A percentile compares a stretch with the other conserved stretches of the same genome.
Evolutionary conservation across 2,113 vertebrate genomes (phyloP).

Genomic region (Nerophis ophidion): DNA sequence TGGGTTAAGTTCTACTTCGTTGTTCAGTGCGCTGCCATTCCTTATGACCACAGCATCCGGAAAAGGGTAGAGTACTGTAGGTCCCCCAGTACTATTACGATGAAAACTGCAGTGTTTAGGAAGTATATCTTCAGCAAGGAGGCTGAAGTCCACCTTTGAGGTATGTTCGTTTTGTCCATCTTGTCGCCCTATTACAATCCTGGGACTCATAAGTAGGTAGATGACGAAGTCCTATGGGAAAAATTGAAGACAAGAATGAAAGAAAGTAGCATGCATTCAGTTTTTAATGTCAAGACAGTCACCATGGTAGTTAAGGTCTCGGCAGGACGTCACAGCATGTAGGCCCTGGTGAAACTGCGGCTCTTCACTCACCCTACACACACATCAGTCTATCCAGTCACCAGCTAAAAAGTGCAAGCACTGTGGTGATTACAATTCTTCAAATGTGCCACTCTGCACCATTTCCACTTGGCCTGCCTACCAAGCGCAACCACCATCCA

Average conservation of each 20-base stretch:
- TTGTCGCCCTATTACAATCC: constrained; percentile 54
- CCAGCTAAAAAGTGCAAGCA: no score
- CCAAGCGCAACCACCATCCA: no score
- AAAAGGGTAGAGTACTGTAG: constrained; percentile 50
- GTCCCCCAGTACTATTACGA: constrained; percentile 18
- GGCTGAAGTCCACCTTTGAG: constrained; percentile 41
- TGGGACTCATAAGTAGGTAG: constrained; percentile 59
- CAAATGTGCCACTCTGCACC: no score
- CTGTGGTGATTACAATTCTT: no score
- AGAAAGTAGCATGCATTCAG: not conserved
- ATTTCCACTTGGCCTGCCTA: no score
- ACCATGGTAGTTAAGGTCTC: no score
- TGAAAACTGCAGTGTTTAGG: constrained; percentile 63
- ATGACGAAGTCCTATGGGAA: constrained; percentile 72
- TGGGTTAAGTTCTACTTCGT: constrained; percentile 51
- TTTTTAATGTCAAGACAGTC: not conserved
- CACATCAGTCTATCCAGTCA: no score
- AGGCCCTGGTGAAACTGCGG: no score
- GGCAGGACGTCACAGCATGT: no score
- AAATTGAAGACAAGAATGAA: not conserved
- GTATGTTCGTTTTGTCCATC: constrained; percentile 19
- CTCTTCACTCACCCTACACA: no score
- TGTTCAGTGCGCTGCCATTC: constrained; percentile 58
- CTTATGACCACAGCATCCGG: constrained; percentile 48
- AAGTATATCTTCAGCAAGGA: constrained; percentile 66